A percentile compares a stretch with the other conserved stretches of the same genome.
Conservation (phyloP, 2,888 invertebrate species). For the Colostygia pectinataria region DNA sequence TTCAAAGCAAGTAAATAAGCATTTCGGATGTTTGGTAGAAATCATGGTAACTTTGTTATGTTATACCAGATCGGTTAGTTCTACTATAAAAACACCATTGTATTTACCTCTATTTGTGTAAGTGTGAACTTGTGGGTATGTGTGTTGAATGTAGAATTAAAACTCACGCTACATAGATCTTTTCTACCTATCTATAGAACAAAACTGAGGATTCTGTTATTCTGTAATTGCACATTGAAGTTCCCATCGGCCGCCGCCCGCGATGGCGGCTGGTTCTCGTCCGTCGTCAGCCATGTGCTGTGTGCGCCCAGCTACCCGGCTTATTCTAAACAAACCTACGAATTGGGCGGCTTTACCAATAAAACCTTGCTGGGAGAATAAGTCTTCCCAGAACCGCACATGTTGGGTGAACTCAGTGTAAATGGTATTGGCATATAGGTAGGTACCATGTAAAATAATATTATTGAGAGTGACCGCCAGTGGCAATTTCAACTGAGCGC, state of each 20-base stretch:
- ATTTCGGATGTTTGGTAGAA: too few relatives aligned
- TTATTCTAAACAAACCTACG: slow-evolving; percentile 73
- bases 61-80: too few relatives aligned
- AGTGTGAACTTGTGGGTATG: too few relatives aligned
- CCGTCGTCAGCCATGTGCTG: slow-evolving; percentile 71
- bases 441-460: too few relatives aligned
- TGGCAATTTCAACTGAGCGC: too few relatives aligned
- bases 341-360: slow-evolving; percentile 65
- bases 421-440: too few relatives aligned
- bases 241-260: slow-evolving; percentile 56
- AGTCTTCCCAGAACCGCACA: slow-evolving; percentile 45
- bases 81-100: too few relatives aligned
- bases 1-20: too few relatives aligned
- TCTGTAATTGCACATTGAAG: slow-evolving; percentile 33
- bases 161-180: neutral
- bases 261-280: slow-evolving; percentile 67
- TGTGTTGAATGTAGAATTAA: too few relatives aligned
- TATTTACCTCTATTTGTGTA: too few relatives aligned
- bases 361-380: slow-evolving; percentile 50
- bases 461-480: too few relatives aligned
- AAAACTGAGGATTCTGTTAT: slow-evolving; percentile 23
- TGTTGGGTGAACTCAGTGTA: slow-evolving; percentile 30
- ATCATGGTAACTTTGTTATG: too few relatives aligned
- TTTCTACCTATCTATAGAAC: slow-evolving; percentile 1
- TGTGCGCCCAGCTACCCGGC: slow-evolving; percentile 53